Evolutionary conservation across 2,797 vertebrate genomes (phyloP).

Genomic region (Sphenopsis melanotis): DNA sequence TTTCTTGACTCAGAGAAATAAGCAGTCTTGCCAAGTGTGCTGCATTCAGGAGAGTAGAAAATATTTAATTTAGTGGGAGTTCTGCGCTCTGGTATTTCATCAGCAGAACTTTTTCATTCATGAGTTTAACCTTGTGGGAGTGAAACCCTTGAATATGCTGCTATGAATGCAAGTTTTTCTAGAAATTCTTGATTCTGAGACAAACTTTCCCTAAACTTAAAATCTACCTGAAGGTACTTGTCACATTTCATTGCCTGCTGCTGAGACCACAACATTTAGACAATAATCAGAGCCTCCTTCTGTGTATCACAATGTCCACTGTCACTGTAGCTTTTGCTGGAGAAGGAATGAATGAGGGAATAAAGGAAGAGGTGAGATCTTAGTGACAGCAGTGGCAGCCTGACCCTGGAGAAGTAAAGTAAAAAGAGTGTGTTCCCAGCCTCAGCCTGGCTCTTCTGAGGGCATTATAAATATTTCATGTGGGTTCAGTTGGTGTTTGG

Average conservation of each 20-base stretch:
- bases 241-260: not conserved
- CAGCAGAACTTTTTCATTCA: not conserved
- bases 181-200: not conserved
- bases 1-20: not conserved
- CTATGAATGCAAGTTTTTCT: not conserved
- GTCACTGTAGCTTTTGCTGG: not conserved
- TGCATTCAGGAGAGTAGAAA: not conserved
- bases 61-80: not conserved
- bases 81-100: not conserved
- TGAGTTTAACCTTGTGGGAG: not conserved
- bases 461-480: not conserved
- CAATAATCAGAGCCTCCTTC: not conserved
- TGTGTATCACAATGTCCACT: fast-evolving
- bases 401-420: not conserved
- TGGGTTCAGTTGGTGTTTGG: not conserved
- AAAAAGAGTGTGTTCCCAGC: not conserved
- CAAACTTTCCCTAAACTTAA: not conserved
- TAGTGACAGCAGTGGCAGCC: not conserved
- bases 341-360: not conserved
- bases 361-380: not conserved
- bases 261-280: not conserved
- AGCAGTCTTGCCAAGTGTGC: not conserved
- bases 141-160: not conserved
- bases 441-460: not conserved
- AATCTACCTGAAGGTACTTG: not conserved